These are phyloP conservation scores for Sebastolobus alascanus DNA, from an alignment of 2,797 vertebrate genomes.

Conservation along the genomic window DNA sequence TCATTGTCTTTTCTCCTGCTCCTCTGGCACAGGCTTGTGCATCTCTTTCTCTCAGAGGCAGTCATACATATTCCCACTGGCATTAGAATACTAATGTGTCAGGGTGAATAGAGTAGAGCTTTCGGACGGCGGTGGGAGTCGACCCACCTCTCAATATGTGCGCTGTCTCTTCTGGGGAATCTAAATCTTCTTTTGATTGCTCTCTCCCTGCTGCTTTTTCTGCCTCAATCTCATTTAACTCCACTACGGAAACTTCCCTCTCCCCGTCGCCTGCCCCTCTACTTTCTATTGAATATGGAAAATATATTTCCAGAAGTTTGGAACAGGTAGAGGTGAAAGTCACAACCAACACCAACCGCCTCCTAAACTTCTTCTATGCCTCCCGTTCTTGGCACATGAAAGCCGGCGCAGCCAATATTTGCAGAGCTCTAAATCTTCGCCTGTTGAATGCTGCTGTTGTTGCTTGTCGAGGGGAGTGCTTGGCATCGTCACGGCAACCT, in stretches of 20 bases:
- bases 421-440: conserved; percentile 74
- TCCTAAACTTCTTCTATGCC: conserved; percentile 19
- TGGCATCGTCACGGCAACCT: conserved; percentile 75
- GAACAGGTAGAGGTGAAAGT: conserved; percentile 66
- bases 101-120: conserved; percentile 65
- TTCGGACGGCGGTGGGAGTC: conserved; percentile 48
- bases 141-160: conserved; percentile 72
- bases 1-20: conserved; percentile 47
- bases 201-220: conserved; percentile 29
- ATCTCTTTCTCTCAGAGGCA: conserved; percentile 43
- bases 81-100: conserved; percentile 76
- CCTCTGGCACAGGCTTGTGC: conserved; percentile 47
- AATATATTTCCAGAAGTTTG: conserved; percentile 53
- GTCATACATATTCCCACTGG: conserved; percentile 70
- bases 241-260: conserved; percentile 25
- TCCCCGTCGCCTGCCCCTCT: background rate
- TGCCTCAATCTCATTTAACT: conserved; percentile 31
- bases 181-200: conserved; percentile 57
- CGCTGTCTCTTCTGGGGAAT: conserved; percentile 61
- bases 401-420: conserved; percentile 64
- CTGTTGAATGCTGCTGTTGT: conserved; percentile 79
- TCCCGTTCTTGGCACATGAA: conserved; percentile 40
- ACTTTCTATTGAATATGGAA: background rate
- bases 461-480: conserved; percentile 59
- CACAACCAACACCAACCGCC: background rate